These are phyloP conservation scores for Thomomys bottae DNA, from an alignment of 2,113 vertebrate genomes.

Conservation along the genomic window DNA sequence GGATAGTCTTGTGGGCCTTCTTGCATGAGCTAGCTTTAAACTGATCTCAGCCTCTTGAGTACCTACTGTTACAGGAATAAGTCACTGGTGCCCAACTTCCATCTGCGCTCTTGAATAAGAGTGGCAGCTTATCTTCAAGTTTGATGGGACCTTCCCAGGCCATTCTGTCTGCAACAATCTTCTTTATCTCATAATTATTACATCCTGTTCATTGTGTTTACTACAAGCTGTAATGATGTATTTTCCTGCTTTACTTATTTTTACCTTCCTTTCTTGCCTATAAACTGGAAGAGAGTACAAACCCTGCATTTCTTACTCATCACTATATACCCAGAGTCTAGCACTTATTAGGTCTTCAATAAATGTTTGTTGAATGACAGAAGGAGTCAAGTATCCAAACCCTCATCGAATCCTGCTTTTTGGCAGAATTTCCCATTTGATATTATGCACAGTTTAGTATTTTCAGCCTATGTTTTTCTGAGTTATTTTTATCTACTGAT, in stretches of 20 bases:
- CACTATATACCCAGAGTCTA: background rate
- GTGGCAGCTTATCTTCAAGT: background rate
- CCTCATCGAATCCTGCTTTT: background rate
- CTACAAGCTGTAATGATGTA: background rate
- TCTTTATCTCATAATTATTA: background rate
- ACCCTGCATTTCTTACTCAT: background rate
- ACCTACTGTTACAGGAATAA: no score
- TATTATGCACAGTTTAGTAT: background rate
- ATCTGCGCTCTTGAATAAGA: no score
- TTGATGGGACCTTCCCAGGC: background rate
- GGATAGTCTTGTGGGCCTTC: no score
- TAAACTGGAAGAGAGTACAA: background rate
- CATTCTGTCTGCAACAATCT: background rate
- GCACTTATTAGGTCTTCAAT: background rate
- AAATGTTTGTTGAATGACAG: slow-evolving; percentile 3
- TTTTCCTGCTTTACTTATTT: background rate
- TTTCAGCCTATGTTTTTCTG: background rate
- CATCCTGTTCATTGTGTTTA: background rate
- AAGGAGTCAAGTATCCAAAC: background rate
- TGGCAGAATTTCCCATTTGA: slow-evolving; percentile 6
- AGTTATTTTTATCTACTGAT: slow-evolving; percentile 6
- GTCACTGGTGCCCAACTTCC: no score
- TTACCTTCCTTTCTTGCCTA: background rate
- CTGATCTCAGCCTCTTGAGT: no score
- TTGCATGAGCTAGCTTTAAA: no score